These are phyloP conservation scores for Labroides dimidiatus DNA, from an alignment of 2,797 vertebrate species.

Conservation along the genomic window DNA sequence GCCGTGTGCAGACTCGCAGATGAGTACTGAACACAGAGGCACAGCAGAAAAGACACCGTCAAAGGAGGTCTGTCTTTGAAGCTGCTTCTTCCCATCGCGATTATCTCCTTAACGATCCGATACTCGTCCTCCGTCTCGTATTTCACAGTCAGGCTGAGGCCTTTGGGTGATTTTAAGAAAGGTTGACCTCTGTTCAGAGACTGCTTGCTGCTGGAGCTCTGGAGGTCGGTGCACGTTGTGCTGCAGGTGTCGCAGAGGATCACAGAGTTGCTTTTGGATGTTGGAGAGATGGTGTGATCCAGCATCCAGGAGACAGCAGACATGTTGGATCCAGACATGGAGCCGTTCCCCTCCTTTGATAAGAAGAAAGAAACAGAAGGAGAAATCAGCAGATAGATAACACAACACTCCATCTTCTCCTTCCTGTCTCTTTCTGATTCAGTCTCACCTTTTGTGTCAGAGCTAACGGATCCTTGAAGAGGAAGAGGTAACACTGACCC, in stretches of 20 bases:
- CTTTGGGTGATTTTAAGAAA: conserved; percentile 59
- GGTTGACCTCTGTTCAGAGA: conserved; percentile 20
- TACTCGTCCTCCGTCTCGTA: conserved; percentile 72
- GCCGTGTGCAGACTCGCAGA: conserved; percentile 69
- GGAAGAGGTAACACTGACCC: conserved; percentile 83
- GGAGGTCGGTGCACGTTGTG: conserved; percentile 25
- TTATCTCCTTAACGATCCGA: conserved; percentile 73
- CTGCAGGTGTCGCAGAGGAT: conserved; percentile 68
- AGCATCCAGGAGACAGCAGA: conserved; percentile 49
- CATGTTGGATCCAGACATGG: conserved; percentile 16
- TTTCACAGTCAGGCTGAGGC: conserved; percentile 64
- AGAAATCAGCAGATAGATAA: background rate
- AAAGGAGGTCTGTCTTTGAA: conserved; percentile 56
- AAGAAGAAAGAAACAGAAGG: conserved; percentile 24
- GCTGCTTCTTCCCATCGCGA: conserved; percentile 50
- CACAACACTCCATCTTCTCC: background rate
- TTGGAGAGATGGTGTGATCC: conserved; percentile 2
- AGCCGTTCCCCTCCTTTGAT: conserved; percentile 49
- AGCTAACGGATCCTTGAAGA: conserved; percentile 82
- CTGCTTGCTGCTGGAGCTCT: background rate
- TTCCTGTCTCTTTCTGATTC: background rate
- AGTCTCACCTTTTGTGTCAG: conserved; percentile 55
- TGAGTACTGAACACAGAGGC: conserved; percentile 80
- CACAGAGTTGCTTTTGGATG: background rate
- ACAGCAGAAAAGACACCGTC: conserved; percentile 78